phyloP scores from a whole-genome alignment of 2,888 invertebrate species.

The Drosophila anceps region DNA sequence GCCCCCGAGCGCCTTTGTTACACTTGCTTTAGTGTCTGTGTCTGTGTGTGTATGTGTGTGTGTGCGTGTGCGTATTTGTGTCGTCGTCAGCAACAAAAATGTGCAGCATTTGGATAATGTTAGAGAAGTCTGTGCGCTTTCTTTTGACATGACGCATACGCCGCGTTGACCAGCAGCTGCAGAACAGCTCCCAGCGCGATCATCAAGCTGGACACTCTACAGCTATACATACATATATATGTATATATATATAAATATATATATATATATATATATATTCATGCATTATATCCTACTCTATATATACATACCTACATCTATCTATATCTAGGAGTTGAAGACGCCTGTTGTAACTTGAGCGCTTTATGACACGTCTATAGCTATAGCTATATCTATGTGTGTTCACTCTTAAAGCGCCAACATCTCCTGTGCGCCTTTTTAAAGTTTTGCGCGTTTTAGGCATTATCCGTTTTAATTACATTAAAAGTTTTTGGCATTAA shows the following conservation, averaged over 20 bases:
- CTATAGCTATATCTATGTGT: not conserved
- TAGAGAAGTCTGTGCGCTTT: slow-evolving; percentile 30
- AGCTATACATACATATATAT: not conserved
- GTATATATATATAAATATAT: not conserved
- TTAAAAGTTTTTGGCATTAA: slow-evolving; percentile 75
- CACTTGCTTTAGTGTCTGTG: slow-evolving; percentile 23
- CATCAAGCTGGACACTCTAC: slow-evolving; percentile 32
- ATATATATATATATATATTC: not conserved
- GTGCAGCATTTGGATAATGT: slow-evolving; percentile 76
- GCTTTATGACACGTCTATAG: slow-evolving; percentile 65
- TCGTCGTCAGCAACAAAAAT: slow-evolving; percentile 60
- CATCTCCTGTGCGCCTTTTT: slow-evolving; percentile 35
- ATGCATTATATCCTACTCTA: not conserved
- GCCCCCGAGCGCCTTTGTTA: slow-evolving; percentile 22
- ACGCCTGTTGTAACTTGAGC: slow-evolving; percentile 66
- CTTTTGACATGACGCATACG: slow-evolving; percentile 69
- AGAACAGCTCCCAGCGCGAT: slow-evolving; percentile 35
- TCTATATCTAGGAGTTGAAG: slow-evolving; percentile 6
- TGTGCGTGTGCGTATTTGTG: slow-evolving; percentile 54
- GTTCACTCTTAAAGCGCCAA: slow-evolving; percentile 47
- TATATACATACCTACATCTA: too few species aligned
- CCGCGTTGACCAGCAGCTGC: slow-evolving; percentile 52
- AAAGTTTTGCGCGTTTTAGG: slow-evolving; percentile 64
- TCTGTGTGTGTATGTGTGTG: slow-evolving; percentile 28
- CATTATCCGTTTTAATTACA: slow-evolving; percentile 78